A percentile compares a stretch with the other conserved stretches of the same genome.
phyloP scores from a whole-genome alignment of 2,888 invertebrate species.

The Epinotia nisella region DNA sequence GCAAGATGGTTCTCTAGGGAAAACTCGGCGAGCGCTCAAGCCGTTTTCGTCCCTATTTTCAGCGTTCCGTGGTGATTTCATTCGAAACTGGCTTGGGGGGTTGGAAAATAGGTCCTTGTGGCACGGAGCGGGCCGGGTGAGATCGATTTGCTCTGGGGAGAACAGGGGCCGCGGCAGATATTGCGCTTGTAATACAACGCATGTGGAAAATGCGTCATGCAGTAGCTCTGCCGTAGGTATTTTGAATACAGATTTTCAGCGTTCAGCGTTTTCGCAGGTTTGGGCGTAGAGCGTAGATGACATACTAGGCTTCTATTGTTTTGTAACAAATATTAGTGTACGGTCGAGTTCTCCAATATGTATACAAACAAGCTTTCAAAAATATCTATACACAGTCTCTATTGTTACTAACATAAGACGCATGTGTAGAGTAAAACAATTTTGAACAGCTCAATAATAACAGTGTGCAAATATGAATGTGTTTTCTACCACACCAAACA shows the following conservation, averaged over 20 bases:
- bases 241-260: slow-evolving; percentile 19
- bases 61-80: slow-evolving; percentile 31
- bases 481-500: background rate
- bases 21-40: slow-evolving; percentile 60
- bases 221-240: slow-evolving; percentile 21
- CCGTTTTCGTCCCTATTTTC: slow-evolving; percentile 55
- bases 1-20: slow-evolving; percentile 84
- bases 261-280: background rate
- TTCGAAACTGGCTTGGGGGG: slow-evolving; percentile 54
- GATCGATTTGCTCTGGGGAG: slow-evolving; percentile 82
- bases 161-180: slow-evolving; percentile 64
- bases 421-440: too few relatives aligned
- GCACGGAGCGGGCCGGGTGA: slow-evolving; percentile 52
- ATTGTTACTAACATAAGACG: too few relatives aligned
- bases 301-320: background rate
- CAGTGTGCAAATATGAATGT: too few relatives aligned
- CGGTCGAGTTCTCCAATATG: too few relatives aligned
- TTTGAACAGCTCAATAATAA: too few relatives aligned
- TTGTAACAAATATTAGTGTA: background rate
- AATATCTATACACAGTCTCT: too few relatives aligned
- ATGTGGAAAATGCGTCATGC: slow-evolving; percentile 48
- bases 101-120: slow-evolving; percentile 58
- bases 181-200: slow-evolving; percentile 56
- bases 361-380: too few relatives aligned
- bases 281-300: background rate